Percentiles rank a stretch among this genome's conserved stretches.
Evolutionary conservation across 2,888 invertebrate genomes (phyloP).

Genomic region (Drosophila neotestacea): DNA sequence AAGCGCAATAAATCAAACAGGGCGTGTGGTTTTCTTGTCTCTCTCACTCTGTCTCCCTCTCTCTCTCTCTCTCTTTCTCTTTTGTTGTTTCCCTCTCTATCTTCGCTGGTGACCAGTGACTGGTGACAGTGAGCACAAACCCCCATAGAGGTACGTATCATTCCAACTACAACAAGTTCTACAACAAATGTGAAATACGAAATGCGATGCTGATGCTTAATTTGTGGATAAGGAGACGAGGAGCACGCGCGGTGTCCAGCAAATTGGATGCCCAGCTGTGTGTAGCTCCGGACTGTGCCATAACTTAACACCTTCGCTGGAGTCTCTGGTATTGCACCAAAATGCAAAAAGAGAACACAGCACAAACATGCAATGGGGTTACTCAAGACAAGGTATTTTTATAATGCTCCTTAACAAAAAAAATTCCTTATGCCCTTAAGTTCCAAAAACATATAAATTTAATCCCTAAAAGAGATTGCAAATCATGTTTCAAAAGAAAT

Average conservation of each 20-base stretch:
- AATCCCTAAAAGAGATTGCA: no score
- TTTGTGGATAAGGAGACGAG: conserved; percentile 47
- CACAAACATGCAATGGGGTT: conserved; percentile 49
- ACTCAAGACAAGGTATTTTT: conserved; percentile 9
- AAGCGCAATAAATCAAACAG: conserved; percentile 84
- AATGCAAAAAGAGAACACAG: conserved; percentile 32
- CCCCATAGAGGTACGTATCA: conserved; percentile 41
- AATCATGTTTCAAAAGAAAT: no score
- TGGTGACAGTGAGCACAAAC: conserved; percentile 29
- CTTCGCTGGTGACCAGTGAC: conserved; percentile 34
- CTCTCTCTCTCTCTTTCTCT: not conserved
- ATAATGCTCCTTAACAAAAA: no score
- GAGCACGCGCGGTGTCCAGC: conserved; percentile 54
- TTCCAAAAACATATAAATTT: no score
- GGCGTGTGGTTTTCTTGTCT: conserved; percentile 64
- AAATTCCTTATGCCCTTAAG: no score
- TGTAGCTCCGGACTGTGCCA: conserved; percentile 67
- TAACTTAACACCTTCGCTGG: conserved; percentile 77
- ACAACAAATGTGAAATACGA: conserved; percentile 53
- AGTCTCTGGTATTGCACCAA: conserved; percentile 54
- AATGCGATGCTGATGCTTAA: conserved; percentile 76
- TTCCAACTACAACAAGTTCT: conserved; percentile 25
- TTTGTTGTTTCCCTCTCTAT: not conserved
- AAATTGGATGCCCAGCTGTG: conserved; percentile 78
- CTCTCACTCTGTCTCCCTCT: no score